These are phyloP conservation scores for Drosophila macrospina DNA, from an alignment of 2,888 invertebrate genomes.

Conservation along the genomic window DNA sequence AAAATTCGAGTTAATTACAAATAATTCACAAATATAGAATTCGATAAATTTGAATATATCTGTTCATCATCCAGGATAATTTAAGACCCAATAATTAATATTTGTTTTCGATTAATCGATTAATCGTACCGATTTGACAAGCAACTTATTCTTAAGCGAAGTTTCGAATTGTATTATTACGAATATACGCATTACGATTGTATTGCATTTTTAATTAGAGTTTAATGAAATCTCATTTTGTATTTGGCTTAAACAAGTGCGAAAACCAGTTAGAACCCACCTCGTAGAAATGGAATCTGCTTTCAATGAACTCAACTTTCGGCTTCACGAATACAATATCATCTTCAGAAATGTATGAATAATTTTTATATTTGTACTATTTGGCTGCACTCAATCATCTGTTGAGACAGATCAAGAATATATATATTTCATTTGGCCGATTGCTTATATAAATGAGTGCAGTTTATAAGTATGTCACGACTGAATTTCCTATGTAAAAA, in stretches of 20 bases:
- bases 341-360: not conserved
- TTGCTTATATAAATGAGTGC: too few relatives aligned
- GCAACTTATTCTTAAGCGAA: too few relatives aligned
- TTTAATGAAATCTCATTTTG: not conserved
- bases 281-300: not conserved
- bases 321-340: not conserved
- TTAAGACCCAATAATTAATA: not conserved
- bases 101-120: not conserved
- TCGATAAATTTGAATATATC: too few relatives aligned
- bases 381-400: too few relatives aligned
- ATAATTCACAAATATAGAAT: too few relatives aligned
- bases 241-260: too few relatives aligned
- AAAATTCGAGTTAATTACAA: not conserved
- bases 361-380: too few relatives aligned
- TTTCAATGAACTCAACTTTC: not conserved
- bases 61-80: not conserved
- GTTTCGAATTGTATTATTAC: too few relatives aligned
- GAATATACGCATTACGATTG: not conserved
- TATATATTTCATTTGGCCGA: too few relatives aligned
- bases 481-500: not conserved
- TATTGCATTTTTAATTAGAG: not conserved
- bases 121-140: too few relatives aligned
- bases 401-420: too few relatives aligned
- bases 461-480: not conserved
- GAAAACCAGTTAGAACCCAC: too few relatives aligned